Percentiles rank a stretch among this genome's conserved stretches.
phyloP scores from a whole-genome alignment of 1,140 invertebrate species.

The Procambarus clarkii region DNA sequence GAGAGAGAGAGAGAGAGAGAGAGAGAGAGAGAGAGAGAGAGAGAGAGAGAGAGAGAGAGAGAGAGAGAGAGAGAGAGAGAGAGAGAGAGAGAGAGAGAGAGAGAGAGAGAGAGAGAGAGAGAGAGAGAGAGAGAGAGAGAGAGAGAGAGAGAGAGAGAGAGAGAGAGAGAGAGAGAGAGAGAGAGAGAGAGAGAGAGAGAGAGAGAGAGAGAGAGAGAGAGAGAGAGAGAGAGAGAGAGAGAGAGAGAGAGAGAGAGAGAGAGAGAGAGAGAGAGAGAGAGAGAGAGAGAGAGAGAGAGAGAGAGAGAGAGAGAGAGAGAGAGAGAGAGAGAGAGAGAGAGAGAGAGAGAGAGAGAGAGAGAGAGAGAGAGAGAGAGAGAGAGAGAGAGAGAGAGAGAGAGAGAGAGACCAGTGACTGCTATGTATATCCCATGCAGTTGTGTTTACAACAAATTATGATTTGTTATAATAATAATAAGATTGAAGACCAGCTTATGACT shows the following conservation, averaged over 20 bases:
- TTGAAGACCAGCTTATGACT: no score
- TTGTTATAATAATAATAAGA: no score
- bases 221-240: not conserved
- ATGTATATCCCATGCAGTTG: no score
- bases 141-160: not conserved
- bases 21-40: not conserved
- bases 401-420: no score
- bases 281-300: no score
- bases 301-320: not conserved
- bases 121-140: not conserved
- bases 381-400: no score
- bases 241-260: no score
- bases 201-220: not conserved
- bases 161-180: not conserved
- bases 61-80: not conserved
- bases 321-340: not conserved
- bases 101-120: not conserved
- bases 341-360: not conserved
- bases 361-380: no score
- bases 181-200: not conserved
- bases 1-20: not conserved
- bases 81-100: not conserved
- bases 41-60: not conserved
- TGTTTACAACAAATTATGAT: no score
- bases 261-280: no score